phyloP scores from a whole-genome alignment of 2,888 invertebrate genomes.

The Sussaba pulchella region DNA sequence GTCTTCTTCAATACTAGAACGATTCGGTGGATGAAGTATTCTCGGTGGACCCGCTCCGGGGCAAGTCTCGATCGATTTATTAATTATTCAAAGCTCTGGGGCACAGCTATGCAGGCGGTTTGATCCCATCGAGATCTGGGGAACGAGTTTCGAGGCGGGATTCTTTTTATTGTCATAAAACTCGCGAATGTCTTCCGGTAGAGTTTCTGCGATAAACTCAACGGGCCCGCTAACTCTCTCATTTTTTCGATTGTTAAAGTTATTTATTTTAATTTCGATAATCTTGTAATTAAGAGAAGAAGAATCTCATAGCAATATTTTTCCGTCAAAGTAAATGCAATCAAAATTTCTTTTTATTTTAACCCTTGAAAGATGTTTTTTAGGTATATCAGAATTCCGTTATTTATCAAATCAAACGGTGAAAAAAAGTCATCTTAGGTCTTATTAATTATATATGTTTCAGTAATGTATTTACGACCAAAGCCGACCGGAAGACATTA shows the following conservation, averaged over 20 bases:
- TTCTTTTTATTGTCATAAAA: slow-evolving; percentile 28
- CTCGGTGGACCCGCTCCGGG: slow-evolving; percentile 21
- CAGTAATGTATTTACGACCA: too few species aligned
- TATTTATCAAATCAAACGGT: too few species aligned
- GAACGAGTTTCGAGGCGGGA: slow-evolving; percentile 9
- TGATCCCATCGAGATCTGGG: slow-evolving; percentile 12
- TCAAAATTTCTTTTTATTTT: too few species aligned
- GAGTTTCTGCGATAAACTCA: background rate
- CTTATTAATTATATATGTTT: too few species aligned
- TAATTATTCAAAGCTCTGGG: slow-evolving; percentile 39
- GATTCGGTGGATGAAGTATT: slow-evolving; percentile 9
- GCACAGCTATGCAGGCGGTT: slow-evolving; percentile 3
- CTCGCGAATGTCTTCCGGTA: background rate
- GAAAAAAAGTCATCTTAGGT: too few species aligned
- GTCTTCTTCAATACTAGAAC: slow-evolving; percentile 5
- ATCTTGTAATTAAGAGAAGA: background rate
- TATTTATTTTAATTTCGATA: background rate
- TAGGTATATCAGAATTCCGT: too few species aligned
- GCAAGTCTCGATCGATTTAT: slow-evolving; percentile 41
- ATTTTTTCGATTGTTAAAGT: background rate
- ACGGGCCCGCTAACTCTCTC: background rate
- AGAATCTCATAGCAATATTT: too few species aligned
- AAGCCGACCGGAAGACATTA: too few species aligned
- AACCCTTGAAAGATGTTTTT: too few species aligned
- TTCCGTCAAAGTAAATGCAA: too few species aligned